These are phyloP conservation scores for Muscicapa adusta DNA, from an alignment of 2,113 vertebrate species.

Conservation along the genomic window DNA sequence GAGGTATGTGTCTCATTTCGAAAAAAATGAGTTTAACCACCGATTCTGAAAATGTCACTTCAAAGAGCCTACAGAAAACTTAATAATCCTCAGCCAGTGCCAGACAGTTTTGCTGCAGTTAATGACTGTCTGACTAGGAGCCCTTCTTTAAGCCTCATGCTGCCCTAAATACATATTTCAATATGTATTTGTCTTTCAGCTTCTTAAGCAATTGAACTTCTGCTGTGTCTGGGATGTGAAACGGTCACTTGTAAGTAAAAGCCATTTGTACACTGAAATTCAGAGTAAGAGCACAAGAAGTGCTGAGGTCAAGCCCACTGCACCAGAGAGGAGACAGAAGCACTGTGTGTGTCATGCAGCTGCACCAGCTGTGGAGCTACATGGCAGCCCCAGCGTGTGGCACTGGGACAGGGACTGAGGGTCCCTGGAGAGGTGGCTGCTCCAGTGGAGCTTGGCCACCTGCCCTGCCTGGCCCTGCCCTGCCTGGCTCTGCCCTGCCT, in stretches of 20 bases:
- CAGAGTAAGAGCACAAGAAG: background rate
- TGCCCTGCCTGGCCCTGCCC: background rate
- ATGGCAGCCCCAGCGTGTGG: background rate
- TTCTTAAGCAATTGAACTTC: background rate
- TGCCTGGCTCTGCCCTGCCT: too few species aligned
- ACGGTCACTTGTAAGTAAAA: background rate
- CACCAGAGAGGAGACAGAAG: fast-evolving
- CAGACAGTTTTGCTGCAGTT: slow-evolving; percentile 2
- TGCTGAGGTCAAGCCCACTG: background rate
- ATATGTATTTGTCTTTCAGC: background rate
- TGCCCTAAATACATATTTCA: background rate
- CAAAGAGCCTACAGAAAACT: slow-evolving; percentile 12
- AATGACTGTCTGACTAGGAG: background rate
- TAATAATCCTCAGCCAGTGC: slow-evolving; percentile 32
- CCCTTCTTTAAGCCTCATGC: background rate
- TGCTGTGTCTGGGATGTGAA: background rate
- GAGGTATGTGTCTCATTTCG: background rate
- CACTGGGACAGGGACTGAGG: background rate
- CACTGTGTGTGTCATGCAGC: fast-evolving
- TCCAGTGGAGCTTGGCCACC: background rate
- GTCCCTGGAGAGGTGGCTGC: background rate
- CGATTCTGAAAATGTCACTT: slow-evolving; percentile 34
- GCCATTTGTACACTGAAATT: background rate
- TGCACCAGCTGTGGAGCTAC: fast-evolving
- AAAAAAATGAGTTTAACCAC: slow-evolving; percentile 19